Percentiles rank a stretch among this genome's conserved stretches.
phyloP scores from a whole-genome alignment of 1,140 invertebrate genomes.

The Sycobia sp. region DNA sequence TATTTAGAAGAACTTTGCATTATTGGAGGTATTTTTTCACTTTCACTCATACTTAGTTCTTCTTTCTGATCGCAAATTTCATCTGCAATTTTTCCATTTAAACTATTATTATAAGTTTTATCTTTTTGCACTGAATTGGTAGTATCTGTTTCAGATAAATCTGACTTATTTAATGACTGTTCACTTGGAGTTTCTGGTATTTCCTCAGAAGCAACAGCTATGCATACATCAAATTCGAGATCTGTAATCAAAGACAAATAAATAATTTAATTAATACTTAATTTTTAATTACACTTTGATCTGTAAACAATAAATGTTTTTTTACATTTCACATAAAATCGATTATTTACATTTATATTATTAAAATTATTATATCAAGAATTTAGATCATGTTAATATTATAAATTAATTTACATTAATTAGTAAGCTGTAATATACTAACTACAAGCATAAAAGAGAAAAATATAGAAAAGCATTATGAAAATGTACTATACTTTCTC shows the following conservation, averaged over 20 bases:
- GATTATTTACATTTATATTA: too few species aligned
- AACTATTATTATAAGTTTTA: constrained; percentile 3
- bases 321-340: too few species aligned
- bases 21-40: constrained; percentile 28
- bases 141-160: not conserved
- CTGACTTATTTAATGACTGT: not conserved
- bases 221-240: constrained; percentile 12
- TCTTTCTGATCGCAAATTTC: constrained; percentile 10
- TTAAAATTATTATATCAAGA: too few species aligned
- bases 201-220: not conserved
- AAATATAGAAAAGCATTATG: too few species aligned
- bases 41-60: constrained; percentile 25
- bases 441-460: too few species aligned
- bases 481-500: too few species aligned
- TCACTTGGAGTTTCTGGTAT: not conserved
- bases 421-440: too few species aligned
- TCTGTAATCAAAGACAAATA: constrained; percentile 22
- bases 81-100: constrained; percentile 5
- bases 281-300: too few species aligned
- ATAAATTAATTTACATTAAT: too few species aligned
- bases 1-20: constrained; percentile 22
- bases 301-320: too few species aligned
- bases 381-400: too few species aligned
- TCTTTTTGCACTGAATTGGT: not conserved
- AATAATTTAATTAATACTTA: too few species aligned